A percentile compares a stretch with the other conserved stretches of the same genome.
Conservation (phyloP, 2,888 invertebrate species). For the Hypena proboscidalis region DNA sequence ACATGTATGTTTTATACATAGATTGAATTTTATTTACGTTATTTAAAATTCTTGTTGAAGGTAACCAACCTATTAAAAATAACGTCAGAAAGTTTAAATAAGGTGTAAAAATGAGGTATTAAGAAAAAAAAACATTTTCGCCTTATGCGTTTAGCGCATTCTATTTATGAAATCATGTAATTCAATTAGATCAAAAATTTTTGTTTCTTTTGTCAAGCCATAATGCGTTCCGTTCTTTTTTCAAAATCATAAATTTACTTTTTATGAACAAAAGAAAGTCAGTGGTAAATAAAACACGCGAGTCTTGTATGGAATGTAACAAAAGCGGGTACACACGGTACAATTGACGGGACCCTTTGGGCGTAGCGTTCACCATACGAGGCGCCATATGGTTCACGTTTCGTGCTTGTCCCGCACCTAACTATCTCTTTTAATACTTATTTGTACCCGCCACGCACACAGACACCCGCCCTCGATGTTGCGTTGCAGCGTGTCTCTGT, state of each 20-base stretch:
- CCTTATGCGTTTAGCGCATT: too few relatives aligned
- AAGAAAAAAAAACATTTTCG: too few relatives aligned
- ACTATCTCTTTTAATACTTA: constrained; percentile 85
- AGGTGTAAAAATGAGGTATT: too few relatives aligned
- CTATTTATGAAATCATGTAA: too few relatives aligned
- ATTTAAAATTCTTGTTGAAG: too few relatives aligned
- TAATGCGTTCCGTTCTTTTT: background rate
- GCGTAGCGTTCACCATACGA: constrained; percentile 43
- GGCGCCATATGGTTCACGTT: constrained; percentile 63
- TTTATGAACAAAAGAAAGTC: constrained; percentile 1
- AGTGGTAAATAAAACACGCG: constrained; percentile 5
- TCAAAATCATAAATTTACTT: background rate
- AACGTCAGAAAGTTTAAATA: too few relatives aligned
- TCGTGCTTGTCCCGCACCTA: constrained; percentile 73
- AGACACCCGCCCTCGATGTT: constrained; percentile 66
- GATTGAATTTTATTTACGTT: too few relatives aligned
- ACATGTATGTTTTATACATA: too few relatives aligned
- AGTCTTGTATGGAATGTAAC: constrained; percentile 13
- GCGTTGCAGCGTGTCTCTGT: constrained; percentile 63
- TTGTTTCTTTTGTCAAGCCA: too few relatives aligned
- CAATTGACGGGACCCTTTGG: constrained; percentile 37
- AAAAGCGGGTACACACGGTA: constrained; percentile 19
- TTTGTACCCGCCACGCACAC: constrained; percentile 75
- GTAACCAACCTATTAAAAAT: too few relatives aligned
- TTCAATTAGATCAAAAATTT: too few relatives aligned